A percentile compares a stretch with the other conserved stretches of the same genome.
These are phyloP conservation scores for Albula goreensis DNA, from an alignment of 2,113 vertebrate species.

Conservation along the genomic window DNA sequence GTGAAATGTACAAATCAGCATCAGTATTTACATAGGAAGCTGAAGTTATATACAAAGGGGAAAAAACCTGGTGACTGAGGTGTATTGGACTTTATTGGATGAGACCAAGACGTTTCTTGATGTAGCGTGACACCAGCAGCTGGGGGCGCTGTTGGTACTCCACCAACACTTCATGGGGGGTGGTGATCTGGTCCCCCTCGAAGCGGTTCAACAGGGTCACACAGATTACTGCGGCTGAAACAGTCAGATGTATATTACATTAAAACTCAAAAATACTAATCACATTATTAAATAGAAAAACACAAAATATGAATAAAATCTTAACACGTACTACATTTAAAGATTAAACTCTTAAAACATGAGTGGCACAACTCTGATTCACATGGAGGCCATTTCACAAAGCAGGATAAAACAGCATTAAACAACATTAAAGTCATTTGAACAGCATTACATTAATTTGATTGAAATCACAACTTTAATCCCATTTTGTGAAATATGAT, in stretches of 20 bases:
- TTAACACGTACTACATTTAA: no score
- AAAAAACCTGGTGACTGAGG: not conserved
- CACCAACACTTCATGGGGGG: constrained; percentile 71
- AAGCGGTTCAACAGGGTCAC: constrained; percentile 80
- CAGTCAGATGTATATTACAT: not conserved
- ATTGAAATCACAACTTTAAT: no score
- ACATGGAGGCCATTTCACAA: no score
- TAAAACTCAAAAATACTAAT: no score
- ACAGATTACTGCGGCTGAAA: constrained; percentile 82
- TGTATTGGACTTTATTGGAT: constrained; percentile 30
- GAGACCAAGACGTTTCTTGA: constrained; percentile 73
- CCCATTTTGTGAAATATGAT: no score
- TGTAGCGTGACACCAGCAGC: constrained; percentile 76
- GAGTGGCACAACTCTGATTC: no score
- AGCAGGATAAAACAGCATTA: no score
- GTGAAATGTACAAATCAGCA: constrained; percentile 15
- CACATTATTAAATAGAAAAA: no score
- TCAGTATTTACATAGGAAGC: constrained; percentile 17
- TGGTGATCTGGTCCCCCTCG: constrained; percentile 82
- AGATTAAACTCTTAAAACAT: no score
- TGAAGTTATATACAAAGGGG: not conserved
- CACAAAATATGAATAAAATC: no score
- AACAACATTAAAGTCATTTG: no score
- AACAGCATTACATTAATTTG: no score
- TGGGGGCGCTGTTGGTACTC: constrained; percentile 82